Evolutionary conservation across 2,888 invertebrate species (phyloP).

Genomic region (Xestobium rufovillosum): DNA sequence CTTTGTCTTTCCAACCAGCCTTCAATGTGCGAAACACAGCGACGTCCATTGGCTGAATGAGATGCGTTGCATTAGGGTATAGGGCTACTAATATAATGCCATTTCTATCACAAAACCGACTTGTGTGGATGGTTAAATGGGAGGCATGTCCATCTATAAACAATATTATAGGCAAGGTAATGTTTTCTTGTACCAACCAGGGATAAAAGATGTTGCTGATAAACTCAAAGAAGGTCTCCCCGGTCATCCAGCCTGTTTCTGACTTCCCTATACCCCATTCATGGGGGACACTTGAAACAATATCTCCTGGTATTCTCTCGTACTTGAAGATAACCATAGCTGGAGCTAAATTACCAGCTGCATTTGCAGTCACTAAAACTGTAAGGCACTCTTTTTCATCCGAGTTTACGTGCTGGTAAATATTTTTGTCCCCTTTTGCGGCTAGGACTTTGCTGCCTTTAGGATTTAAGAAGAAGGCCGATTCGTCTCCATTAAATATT

Average conservation of each 20-base stretch:
- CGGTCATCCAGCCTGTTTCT: constrained; percentile 42
- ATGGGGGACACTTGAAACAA: constrained; percentile 27
- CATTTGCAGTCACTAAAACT: constrained; percentile 24
- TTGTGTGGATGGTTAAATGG: constrained; percentile 12
- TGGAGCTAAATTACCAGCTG: constrained; percentile 17
- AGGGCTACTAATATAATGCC: constrained; percentile 12
- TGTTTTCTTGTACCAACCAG: constrained; percentile 14
- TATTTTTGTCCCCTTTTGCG: constrained; percentile 30
- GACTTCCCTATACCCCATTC: constrained; percentile 37
- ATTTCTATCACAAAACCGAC: constrained; percentile 15
- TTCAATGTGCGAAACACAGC: constrained; percentile 13
- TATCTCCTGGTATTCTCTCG: constrained; percentile 27
- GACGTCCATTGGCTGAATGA: constrained; percentile 17
- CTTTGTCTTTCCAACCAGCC: too few species aligned
- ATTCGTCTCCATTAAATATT: constrained; percentile 37
- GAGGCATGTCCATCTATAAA: constrained; percentile 14
- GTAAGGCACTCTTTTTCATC: constrained; percentile 32
- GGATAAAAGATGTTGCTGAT: constrained; percentile 35
- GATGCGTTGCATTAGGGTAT: constrained; percentile 15
- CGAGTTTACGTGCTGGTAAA: constrained; percentile 25
- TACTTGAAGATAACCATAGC: constrained; percentile 30
- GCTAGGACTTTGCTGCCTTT: constrained; percentile 32
- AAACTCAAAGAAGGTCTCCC: constrained; percentile 38
- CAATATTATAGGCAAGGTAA: constrained; percentile 9
- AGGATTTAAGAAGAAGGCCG: constrained; percentile 34